These are phyloP conservation scores for Nyctibius bracteatus DNA, from an alignment of 2,113 vertebrate genomes.

Conservation along the genomic window DNA sequence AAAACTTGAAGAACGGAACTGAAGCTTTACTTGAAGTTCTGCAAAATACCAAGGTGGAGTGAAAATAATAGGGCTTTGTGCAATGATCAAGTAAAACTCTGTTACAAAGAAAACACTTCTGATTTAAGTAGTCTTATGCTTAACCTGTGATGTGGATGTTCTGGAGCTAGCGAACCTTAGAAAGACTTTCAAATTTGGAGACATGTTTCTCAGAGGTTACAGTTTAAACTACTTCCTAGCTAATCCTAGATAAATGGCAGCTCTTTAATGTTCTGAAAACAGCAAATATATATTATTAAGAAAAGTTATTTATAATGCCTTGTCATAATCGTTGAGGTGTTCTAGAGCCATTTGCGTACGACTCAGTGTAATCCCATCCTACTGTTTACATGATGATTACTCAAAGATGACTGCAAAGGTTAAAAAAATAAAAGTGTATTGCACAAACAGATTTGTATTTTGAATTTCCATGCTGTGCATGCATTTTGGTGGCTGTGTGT, in stretches of 20 bases:
- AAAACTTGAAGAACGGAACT: slow-evolving; percentile 71
- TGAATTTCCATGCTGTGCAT: neutral
- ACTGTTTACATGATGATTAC: slow-evolving; percentile 81
- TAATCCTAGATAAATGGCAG: slow-evolving; percentile 77
- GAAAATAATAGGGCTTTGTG: slow-evolving; percentile 74
- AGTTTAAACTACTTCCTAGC: slow-evolving; percentile 72
- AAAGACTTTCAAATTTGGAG: slow-evolving; percentile 59
- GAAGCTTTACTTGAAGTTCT: slow-evolving; percentile 75
- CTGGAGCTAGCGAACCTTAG: slow-evolving; percentile 64
- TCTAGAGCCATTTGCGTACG: slow-evolving; percentile 77
- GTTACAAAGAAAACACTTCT: slow-evolving; percentile 64
- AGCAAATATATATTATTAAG: slow-evolving; percentile 80
- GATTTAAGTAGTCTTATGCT: slow-evolving; percentile 60
- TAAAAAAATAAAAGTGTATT: slow-evolving; percentile 78
- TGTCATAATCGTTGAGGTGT: slow-evolving; percentile 79
- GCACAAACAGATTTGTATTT: slow-evolving; percentile 59
- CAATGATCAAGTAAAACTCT: slow-evolving; percentile 71
- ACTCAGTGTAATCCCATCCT: slow-evolving; percentile 80
- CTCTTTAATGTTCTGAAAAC: slow-evolving; percentile 77
- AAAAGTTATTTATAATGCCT: slow-evolving; percentile 83
- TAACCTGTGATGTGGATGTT: slow-evolving; percentile 56
- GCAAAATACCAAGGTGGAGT: slow-evolving; percentile 62
- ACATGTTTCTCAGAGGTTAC: slow-evolving; percentile 48
- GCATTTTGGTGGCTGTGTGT: fast-evolving
- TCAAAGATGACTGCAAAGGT: slow-evolving; percentile 79